Evolutionary conservation across 2,113 vertebrate genomes (phyloP).

Genomic region (Grallaria varia): DNA sequence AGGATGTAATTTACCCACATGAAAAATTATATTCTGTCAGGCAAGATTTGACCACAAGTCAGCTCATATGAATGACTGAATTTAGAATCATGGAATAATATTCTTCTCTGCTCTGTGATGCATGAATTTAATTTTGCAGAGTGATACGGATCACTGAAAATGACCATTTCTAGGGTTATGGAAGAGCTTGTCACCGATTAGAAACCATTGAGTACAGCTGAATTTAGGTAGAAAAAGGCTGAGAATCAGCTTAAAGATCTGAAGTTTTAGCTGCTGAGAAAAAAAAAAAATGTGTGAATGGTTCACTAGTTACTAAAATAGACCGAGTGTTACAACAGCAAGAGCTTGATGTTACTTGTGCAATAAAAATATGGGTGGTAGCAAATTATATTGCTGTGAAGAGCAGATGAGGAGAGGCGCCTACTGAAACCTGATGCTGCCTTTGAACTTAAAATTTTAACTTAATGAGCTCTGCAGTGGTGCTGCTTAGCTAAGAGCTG

Average conservation of each 20-base stretch:
- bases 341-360: neutral
- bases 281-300: neutral
- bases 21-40: neutral
- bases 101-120: constrained; percentile 12
- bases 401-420: constrained; percentile 54
- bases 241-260: neutral
- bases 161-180: neutral
- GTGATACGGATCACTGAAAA: constrained; percentile 14
- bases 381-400: constrained; percentile 42
- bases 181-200: neutral
- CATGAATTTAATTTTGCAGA: constrained; percentile 32
- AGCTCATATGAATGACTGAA: constrained; percentile 14
- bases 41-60: neutral
- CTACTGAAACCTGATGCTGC: constrained; percentile 55
- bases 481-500: constrained; percentile 16
- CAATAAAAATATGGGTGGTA: constrained; percentile 45
- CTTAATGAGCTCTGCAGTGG: constrained; percentile 35
- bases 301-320: constrained; percentile 37
- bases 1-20: neutral
- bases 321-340: constrained; percentile 6
- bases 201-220: neutral
- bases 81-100: constrained; percentile 8
- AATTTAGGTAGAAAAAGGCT: neutral
- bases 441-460: constrained; percentile 60
- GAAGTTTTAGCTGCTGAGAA: neutral